Evolutionary conservation across 1,140 invertebrate genomes (phyloP).

Genomic region (Drosophila dunni): DNA sequence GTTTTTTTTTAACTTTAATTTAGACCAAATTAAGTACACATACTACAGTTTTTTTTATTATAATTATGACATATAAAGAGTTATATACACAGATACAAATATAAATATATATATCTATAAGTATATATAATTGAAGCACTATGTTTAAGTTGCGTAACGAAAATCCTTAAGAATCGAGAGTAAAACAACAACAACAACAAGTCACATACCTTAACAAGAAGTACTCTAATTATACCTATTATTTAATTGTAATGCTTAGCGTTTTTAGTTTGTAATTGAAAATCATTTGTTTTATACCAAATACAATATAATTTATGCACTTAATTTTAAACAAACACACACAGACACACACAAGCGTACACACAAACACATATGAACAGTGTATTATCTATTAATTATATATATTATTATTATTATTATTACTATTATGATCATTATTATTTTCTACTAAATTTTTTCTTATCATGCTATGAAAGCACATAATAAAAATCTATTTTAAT

Average conservation of each 20-base stretch:
- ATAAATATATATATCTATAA: slow-evolving; percentile 19
- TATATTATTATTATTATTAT: slow-evolving; percentile 60
- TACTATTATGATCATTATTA: slow-evolving; percentile 36
- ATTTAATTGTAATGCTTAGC: slow-evolving; percentile 73
- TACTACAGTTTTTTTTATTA: slow-evolving; percentile 30
- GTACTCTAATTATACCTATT: slow-evolving; percentile 54
- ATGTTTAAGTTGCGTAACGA: slow-evolving; percentile 27
- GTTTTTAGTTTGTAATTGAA: slow-evolving; percentile 56
- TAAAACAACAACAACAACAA: slow-evolving; percentile 61
- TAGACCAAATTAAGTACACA: slow-evolving; percentile 55
- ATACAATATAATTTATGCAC: slow-evolving; percentile 60
- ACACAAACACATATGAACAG: slow-evolving; percentile 52
- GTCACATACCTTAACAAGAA: slow-evolving; percentile 61
- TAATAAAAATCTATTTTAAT: slow-evolving; percentile 42
- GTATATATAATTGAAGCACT: slow-evolving; percentile 23
- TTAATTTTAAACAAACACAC: slow-evolving; percentile 51
- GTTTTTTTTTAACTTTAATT: slow-evolving; percentile 15
- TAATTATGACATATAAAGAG: slow-evolving; percentile 14
- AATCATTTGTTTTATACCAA: slow-evolving; percentile 79
- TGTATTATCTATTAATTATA: slow-evolving; percentile 70
- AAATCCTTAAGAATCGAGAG: slow-evolving; percentile 37
- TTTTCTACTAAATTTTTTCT: slow-evolving; percentile 31
- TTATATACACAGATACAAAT: slow-evolving; percentile 8
- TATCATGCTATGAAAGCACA: slow-evolving; percentile 36
- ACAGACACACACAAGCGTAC: slow-evolving; percentile 50